These are phyloP conservation scores for Clistopyga incitator DNA, from an alignment of 2,888 invertebrate genomes.

Conservation along the genomic window DNA sequence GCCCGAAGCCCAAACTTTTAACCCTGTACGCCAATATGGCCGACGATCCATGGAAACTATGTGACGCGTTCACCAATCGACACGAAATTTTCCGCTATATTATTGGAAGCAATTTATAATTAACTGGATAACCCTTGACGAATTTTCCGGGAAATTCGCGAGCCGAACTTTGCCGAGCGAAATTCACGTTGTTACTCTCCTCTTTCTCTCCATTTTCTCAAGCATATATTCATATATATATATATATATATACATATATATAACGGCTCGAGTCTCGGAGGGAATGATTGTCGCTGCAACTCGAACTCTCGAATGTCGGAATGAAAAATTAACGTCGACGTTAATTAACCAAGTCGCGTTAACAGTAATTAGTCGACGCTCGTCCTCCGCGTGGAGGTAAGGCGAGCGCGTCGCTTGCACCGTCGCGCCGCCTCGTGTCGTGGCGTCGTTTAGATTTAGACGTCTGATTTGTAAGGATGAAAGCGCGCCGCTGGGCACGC, in stretches of 20 bases:
- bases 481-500: slow-evolving; percentile 72
- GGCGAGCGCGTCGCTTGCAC: slow-evolving; percentile 34
- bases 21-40: no score
- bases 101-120: slow-evolving; percentile 10
- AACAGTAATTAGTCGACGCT: slow-evolving; percentile 80
- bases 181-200: slow-evolving; percentile 29
- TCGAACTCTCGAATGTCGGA: slow-evolving; percentile 34
- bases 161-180: neutral
- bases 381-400: slow-evolving; percentile 54
- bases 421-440: slow-evolving; percentile 72
- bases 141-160: neutral
- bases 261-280: slow-evolving; percentile 10
- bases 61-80: neutral
- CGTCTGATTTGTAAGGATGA: slow-evolving; percentile 80
- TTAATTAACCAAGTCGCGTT: slow-evolving; percentile 80
- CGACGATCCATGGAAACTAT: neutral
- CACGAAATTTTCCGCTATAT: neutral
- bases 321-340: slow-evolving; percentile 75
- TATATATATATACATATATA: neutral
- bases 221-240: neutral
- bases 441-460: slow-evolving; percentile 81
- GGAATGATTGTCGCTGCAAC: slow-evolving; percentile 50
- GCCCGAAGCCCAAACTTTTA: no score
- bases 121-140: neutral
- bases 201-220: slow-evolving; percentile 21